These are phyloP conservation scores for Timema podura DNA, from an alignment of 2,888 invertebrate genomes.

Conservation along the genomic window DNA sequence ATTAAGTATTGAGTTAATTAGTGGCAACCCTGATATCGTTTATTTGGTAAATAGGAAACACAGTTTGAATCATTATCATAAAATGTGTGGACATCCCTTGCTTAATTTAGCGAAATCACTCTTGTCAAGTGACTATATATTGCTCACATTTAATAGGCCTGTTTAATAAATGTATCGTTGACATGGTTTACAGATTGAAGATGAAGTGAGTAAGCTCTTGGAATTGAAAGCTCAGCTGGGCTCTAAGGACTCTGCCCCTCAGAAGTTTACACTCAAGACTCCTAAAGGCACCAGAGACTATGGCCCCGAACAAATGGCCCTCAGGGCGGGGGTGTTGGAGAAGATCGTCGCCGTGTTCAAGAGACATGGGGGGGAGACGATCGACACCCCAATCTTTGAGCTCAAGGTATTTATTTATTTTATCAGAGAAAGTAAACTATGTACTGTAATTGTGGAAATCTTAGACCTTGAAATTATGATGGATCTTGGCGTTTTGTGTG, in stretches of 20 bases:
- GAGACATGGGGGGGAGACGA: constrained; percentile 94
- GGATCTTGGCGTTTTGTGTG: too few relatives aligned
- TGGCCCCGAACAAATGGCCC: constrained; percentile 90
- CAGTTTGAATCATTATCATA: too few relatives aligned
- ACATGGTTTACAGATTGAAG: constrained; percentile 63
- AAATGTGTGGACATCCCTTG: too few relatives aligned
- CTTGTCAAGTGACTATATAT: too few relatives aligned
- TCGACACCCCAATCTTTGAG: constrained; percentile 98
- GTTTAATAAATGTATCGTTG: too few relatives aligned
- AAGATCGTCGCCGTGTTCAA: constrained; percentile 89
- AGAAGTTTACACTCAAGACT: constrained; percentile 83
- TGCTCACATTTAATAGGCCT: too few relatives aligned
- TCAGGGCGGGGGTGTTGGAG: constrained; percentile 79
- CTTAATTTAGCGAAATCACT: too few relatives aligned
- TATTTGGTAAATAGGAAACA: too few relatives aligned
- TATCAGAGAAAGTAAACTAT: not conserved
- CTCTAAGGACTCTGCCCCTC: constrained; percentile 49
- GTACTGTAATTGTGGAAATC: too few relatives aligned
- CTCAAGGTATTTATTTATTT: constrained; percentile 63
- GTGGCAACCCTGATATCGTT: too few relatives aligned
- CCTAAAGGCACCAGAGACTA: constrained; percentile 95
- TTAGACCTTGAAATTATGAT: too few relatives aligned
- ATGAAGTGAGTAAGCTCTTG: constrained; percentile 77
- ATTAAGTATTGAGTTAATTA: too few relatives aligned
- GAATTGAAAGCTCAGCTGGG: constrained; percentile 71